These are phyloP conservation scores for Pristionchus japonicus DNA, from an alignment of 2,888 invertebrate species.

Conservation along the genomic window DNA sequence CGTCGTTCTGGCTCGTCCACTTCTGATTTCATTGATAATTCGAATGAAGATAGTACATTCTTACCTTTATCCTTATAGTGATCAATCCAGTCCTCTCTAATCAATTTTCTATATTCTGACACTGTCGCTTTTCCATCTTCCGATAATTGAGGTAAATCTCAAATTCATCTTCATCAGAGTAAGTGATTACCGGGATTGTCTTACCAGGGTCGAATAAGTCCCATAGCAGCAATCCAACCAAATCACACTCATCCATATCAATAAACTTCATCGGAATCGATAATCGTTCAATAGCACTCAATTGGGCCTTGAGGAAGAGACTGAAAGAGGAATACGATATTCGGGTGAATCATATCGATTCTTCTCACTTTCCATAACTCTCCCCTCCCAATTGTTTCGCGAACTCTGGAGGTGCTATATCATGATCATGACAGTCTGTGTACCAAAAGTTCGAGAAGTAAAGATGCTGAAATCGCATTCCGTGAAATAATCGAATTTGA, in stretches of 20 bases:
- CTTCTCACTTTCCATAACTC: constrained; percentile 24
- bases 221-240: neutral
- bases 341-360: neutral
- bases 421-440: neutral
- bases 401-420: neutral
- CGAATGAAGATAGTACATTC: too few relatives aligned
- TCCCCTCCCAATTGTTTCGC: neutral
- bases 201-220: constrained; percentile 19
- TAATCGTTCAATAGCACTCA: constrained; percentile 3
- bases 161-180: neutral
- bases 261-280: constrained; percentile 12
- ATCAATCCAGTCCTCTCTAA: neutral
- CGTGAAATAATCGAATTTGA: neutral
- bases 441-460: constrained; percentile 33
- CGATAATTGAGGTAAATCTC: neutral
- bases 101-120: neutral
- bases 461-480: neutral
- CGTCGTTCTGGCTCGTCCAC: neutral
- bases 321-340: neutral
- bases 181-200: too few relatives aligned
- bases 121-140: neutral
- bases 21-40: neutral
- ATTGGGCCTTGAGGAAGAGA: constrained; percentile 1
- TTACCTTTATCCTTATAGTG: neutral
- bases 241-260: neutral